Percentiles rank a stretch among this genome's conserved stretches.
These are phyloP conservation scores for Naso thynnoides DNA, from an alignment of 2,797 vertebrate genomes.

Conservation along the genomic window DNA sequence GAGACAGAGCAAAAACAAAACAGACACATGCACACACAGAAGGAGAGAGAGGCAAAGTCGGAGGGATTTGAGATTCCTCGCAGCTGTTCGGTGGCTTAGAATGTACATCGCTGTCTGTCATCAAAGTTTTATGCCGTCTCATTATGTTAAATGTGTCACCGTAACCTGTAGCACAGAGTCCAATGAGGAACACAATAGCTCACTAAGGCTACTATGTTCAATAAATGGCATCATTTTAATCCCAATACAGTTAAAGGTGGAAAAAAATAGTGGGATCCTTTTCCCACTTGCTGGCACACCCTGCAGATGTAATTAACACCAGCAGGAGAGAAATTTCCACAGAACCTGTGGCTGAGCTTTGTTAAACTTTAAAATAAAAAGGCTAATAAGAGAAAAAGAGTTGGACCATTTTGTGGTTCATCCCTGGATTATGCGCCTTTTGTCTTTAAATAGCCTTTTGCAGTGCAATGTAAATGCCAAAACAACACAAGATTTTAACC, in stretches of 20 bases:
- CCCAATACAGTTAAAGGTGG: constrained; percentile 64
- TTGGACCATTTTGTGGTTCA: constrained; percentile 16
- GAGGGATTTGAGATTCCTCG: constrained; percentile 12
- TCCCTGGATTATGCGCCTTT: constrained; percentile 13
- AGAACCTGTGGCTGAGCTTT: constrained; percentile 2
- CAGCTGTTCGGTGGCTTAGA: constrained; percentile 28
- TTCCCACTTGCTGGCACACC: not conserved
- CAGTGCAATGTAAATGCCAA: not conserved
- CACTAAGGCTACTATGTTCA: constrained; percentile 38
- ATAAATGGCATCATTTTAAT: constrained; percentile 58
- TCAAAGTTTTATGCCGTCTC: constrained; percentile 60
- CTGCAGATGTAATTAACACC: constrained; percentile 42
- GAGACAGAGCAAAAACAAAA: constrained; percentile 32
- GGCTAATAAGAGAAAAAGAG: constrained; percentile 18
- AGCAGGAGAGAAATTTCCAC: constrained; percentile 7
- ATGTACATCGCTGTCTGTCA: constrained; percentile 45
- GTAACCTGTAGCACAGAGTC: constrained; percentile 59
- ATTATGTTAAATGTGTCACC: constrained; percentile 66
- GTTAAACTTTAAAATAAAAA: constrained; percentile 37
- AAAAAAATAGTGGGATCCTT: constrained; percentile 9
- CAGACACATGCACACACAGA: constrained; percentile 11
- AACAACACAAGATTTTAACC: not conserved
- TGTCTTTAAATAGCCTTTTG: not conserved
- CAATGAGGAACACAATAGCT: constrained; percentile 58
- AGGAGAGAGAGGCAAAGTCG: not conserved